These are phyloP conservation scores for Rattus rattus DNA, from an alignment of 2,113 vertebrate genomes.

Conservation along the genomic window DNA sequence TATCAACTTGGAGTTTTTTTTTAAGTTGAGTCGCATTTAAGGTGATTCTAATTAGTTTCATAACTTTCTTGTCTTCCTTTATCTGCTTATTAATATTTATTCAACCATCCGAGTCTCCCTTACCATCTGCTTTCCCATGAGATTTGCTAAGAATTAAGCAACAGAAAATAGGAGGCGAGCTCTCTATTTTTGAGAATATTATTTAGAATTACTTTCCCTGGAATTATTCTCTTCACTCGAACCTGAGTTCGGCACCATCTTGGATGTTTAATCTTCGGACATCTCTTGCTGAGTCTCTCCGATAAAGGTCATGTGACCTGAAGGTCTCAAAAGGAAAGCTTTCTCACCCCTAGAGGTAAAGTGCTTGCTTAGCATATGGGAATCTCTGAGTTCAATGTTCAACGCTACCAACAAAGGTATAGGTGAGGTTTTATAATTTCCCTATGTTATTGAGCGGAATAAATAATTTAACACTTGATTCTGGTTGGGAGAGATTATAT, in stretches of 20 bases:
- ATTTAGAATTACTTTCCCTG: neutral
- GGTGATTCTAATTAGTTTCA: constrained; percentile 10
- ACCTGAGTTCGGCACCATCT: neutral
- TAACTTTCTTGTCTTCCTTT: constrained; percentile 21
- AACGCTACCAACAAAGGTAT: neutral
- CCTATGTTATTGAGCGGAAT: constrained; percentile 44
- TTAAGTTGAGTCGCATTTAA: constrained; percentile 42
- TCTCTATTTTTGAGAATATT: constrained; percentile 16
- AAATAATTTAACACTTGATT: constrained; percentile 38
- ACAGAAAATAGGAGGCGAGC: neutral
- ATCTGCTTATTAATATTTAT: constrained; percentile 6
- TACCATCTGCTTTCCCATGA: neutral
- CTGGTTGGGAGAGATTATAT: neutral
- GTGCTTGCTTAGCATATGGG: neutral
- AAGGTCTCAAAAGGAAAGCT: neutral
- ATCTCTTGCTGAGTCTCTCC: neutral
- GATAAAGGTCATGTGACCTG: neutral
- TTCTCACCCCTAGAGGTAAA: neutral
- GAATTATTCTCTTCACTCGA: constrained; percentile 36
- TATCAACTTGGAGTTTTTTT: neutral
- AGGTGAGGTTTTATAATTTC: constrained; percentile 54
- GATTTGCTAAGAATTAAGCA: constrained; percentile 31
- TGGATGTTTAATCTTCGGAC: neutral
- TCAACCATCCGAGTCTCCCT: neutral
- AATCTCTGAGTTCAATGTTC: neutral